Conservation (phyloP, 2,888 invertebrate genomes). For the Scotopteryx bipunctaria region DNA sequence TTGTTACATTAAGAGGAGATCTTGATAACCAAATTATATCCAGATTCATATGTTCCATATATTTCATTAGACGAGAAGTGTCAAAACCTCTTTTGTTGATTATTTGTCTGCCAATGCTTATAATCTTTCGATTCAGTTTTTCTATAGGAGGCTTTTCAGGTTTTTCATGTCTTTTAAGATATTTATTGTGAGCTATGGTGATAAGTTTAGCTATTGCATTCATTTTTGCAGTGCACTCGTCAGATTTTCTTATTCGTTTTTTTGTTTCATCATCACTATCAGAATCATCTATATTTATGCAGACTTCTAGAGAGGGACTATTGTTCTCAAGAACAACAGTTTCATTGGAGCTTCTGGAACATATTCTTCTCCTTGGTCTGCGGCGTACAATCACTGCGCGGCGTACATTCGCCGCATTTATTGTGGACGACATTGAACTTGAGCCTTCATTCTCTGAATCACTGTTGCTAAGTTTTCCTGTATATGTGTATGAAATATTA, state of each 20-base stretch:
- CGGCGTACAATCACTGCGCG: too few species aligned
- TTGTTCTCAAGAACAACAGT: slow-evolving; percentile 48
- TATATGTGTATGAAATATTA: slow-evolving; percentile 49
- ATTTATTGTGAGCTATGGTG: slow-evolving; percentile 7
- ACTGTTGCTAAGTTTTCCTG: slow-evolving; percentile 24
- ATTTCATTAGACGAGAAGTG: slow-evolving; percentile 63
- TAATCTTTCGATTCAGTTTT: slow-evolving; percentile 64
- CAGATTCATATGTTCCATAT: slow-evolving; percentile 64
- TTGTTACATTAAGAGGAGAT: slow-evolving; percentile 29
- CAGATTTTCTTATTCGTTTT: neutral
- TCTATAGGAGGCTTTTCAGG: slow-evolving; percentile 29
- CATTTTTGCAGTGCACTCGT: neutral
- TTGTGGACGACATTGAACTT: slow-evolving; percentile 13
- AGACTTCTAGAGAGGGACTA: slow-evolving; percentile 41
- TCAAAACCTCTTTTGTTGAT: slow-evolving; percentile 57
- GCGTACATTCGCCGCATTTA: too few species aligned
- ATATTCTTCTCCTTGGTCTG: slow-evolving; percentile 43
- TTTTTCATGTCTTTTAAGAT: slow-evolving; percentile 11
- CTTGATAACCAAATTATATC: slow-evolving; percentile 58
- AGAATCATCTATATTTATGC: slow-evolving; percentile 63
- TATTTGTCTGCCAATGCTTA: slow-evolving; percentile 69
- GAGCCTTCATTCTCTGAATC: slow-evolving; percentile 37
- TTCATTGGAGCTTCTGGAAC: slow-evolving; percentile 54
- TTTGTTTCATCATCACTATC: slow-evolving; percentile 44
- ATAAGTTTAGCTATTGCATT: slow-evolving; percentile 8